Conservation (phyloP, 2,113 vertebrate species). For the Acanthochromis polyacanthus region DNA sequence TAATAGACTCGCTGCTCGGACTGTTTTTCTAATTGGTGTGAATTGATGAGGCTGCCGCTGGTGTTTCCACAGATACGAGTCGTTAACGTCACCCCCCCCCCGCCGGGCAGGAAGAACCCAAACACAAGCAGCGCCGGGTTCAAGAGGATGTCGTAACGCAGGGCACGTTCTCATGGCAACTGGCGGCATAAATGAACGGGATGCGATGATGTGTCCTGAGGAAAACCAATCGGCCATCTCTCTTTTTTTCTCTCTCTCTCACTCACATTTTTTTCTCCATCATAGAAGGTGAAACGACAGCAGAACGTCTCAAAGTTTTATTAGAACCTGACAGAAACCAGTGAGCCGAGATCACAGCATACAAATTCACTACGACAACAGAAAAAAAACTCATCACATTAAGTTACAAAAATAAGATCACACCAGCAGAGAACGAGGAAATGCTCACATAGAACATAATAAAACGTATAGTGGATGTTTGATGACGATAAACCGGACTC, state of each 20-base stretch:
- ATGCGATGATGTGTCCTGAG: conserved; percentile 17
- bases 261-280: not conserved
- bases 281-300: not conserved
- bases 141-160: conserved; percentile 18
- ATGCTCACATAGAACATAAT: not conserved
- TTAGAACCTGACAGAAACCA: conserved; percentile 12
- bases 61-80: conserved; percentile 62
- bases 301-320: conserved; percentile 42
- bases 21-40: conserved; percentile 55
- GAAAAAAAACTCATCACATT: not conserved
- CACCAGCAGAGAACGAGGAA: not conserved
- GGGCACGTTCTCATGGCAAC: conserved; percentile 66
- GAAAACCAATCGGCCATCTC: conserved; percentile 43
- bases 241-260: conserved; percentile 10
- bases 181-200: conserved; percentile 47
- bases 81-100: conserved; percentile 65
- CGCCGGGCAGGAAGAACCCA: not conserved
- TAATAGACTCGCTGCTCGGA: conserved; percentile 4
- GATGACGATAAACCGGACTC: too few species aligned
- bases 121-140: conserved; percentile 7
- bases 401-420: conserved; percentile 5
- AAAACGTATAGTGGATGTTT: not conserved
- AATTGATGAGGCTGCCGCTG: conserved; percentile 51
- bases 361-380: not conserved
- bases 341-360: not conserved